Base-by-base conservation (phyloP, 2,113 vertebrate genomes). In the Corythaeola cristata region DNA sequence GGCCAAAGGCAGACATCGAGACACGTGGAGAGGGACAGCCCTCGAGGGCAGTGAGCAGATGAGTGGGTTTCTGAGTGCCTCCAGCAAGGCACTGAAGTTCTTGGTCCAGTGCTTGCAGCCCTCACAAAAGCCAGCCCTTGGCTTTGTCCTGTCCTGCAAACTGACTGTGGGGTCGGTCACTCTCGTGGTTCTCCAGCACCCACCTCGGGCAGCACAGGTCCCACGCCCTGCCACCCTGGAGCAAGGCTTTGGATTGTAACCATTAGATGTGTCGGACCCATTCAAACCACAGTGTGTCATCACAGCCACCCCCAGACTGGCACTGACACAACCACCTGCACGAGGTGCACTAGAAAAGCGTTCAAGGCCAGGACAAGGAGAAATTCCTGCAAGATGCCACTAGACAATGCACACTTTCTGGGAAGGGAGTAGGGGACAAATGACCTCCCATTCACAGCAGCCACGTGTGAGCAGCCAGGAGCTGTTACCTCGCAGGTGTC, bases 151-250 rank as follows among this genome's bases (percentile, higher is more conserved):
- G 45, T 23, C 47, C 6, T 50, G 41, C 69, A 75, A 22, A 58
- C 12, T 11, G 44, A 16, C 66, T 22, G 33, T 15, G 32, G 16
- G 28, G 5, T 67, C 23, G 17, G 79, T 56, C 44, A 21, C 63
- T 18, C 50, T 63, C 30, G 21, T 7, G 18, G 56, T 41, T 62
- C 71, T 53, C 63, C 66, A 71, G 73, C 24, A 50, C 4, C 3
- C 15, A 27, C 30, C 39, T 37, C 59, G 50, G 0, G 0, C n/a
- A 85, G 23, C 8, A 32, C 15, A 12, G 0, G 1, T 30, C 33
- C 72, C 64, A 78, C 21, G 18, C 17, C 45, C n/a, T 21, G 56
- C 24, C 64, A 73, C 15, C 50, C n/a, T 8, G 33, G 35, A 69
- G 59, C 4, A 5, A 56, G 12, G 35, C 5, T 52, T 44, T 56